Evolutionary conservation across 2,888 invertebrate species (phyloP).

Genomic region (Kuschelorhynchus macadamiae): DNA sequence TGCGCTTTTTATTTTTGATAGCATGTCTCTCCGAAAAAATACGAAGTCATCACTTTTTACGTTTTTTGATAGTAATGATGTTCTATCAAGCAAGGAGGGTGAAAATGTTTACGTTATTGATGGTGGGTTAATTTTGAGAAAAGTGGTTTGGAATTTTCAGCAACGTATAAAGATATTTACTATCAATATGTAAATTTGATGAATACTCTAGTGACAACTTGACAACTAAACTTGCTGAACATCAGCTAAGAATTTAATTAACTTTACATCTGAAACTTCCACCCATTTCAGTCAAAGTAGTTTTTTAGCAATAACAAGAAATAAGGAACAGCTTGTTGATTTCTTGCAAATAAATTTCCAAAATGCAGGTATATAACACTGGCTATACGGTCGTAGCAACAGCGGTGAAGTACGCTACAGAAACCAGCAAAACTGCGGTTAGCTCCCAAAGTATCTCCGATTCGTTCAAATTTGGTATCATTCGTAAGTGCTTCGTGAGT

Average conservation of each 20-base stretch:
- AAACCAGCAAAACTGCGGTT: neutral
- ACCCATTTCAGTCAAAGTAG: neutral
- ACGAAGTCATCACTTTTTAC: neutral
- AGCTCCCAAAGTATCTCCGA: too few relatives aligned
- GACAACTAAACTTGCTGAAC: slow-evolving; percentile 3
- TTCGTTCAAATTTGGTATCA: too few relatives aligned
- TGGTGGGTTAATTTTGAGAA: slow-evolving; percentile 5
- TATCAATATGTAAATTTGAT: slow-evolving; percentile 3
- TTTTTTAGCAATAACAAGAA: slow-evolving; percentile 11
- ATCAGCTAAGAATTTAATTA: neutral
- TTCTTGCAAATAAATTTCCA: neutral
- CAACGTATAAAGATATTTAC: neutral
- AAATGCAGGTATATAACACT: neutral
- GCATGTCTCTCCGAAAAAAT: neutral
- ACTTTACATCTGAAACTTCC: neutral
- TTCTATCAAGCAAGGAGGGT: neutral
- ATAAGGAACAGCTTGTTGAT: slow-evolving; percentile 4
- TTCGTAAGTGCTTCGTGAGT: too few relatives aligned
- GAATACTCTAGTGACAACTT: neutral
- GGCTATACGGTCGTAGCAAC: neutral
- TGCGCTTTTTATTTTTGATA: neutral
- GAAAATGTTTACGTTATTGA: neutral
- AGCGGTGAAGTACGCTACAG: neutral
- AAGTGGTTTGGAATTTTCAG: neutral
- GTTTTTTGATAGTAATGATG: slow-evolving; percentile 1